Evolutionary conservation across 2,113 vertebrate species (phyloP).

Genomic region (Pelmatolapia mariae): DNA sequence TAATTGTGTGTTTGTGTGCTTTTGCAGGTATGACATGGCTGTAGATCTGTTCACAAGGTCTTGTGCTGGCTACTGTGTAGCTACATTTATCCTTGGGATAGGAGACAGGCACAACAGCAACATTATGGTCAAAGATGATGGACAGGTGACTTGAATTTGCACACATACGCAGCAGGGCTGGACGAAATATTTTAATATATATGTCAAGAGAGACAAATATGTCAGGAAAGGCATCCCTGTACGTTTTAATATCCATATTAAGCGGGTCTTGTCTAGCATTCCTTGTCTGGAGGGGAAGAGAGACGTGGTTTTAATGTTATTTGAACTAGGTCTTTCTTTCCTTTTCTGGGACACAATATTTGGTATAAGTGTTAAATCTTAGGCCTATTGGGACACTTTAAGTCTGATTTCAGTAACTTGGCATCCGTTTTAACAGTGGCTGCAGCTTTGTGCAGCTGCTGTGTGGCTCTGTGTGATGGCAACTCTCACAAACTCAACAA

Average conservation of each 20-base stretch:
- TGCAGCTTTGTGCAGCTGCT: neutral
- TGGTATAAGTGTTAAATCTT: neutral
- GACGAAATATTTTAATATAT: neutral
- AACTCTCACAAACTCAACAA: neutral
- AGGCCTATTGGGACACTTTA: neutral
- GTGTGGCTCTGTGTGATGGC: neutral
- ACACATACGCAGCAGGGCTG: neutral
- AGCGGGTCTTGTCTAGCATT: neutral
- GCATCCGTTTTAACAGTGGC: neutral
- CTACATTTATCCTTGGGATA: constrained; percentile 96
- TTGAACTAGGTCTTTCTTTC: neutral
- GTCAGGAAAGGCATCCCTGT: neutral
- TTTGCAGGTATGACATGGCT: constrained; percentile 89
- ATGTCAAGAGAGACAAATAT: neutral
- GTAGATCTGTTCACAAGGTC: constrained; percentile 96
- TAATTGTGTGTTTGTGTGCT: neutral
- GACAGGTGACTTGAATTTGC: constrained; percentile 78
- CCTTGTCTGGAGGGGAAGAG: neutral
- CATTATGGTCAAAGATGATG: constrained; percentile 99
- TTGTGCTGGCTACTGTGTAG: constrained; percentile 96
- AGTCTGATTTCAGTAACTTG: neutral
- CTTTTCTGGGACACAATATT: neutral
- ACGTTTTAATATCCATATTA: neutral
- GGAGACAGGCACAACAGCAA: constrained; percentile 98
- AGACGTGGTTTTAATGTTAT: neutral